Conservation (phyloP, 2,113 vertebrate species). For the Tachuris rubrigastra region DNA sequence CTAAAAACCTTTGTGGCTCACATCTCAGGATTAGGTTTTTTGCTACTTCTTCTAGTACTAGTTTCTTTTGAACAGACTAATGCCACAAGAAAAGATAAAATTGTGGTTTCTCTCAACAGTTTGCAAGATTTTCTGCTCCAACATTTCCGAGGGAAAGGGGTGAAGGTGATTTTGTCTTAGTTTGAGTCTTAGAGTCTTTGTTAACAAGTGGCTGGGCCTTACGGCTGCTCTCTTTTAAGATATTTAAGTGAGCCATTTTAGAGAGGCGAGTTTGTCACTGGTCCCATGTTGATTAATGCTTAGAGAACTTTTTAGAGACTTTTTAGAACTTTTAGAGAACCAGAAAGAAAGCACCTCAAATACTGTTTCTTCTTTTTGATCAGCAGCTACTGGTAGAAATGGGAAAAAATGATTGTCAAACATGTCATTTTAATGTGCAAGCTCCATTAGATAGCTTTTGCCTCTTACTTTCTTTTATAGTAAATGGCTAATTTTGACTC, state of each 20-base stretch:
- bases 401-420: background rate
- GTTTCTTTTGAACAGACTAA: constrained; percentile 10
- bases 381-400: background rate
- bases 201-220: background rate
- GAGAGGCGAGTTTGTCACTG: background rate
- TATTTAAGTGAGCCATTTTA: background rate
- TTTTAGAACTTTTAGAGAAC: no score
- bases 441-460: background rate
- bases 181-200: background rate
- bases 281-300: background rate
- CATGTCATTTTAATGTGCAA: background rate
- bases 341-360: background rate
- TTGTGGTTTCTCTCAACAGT: background rate
- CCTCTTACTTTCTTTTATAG: background rate
- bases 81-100: background rate
- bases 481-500: background rate
- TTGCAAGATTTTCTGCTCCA: background rate
- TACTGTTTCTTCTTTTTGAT: background rate
- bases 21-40: background rate
- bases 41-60: background rate
- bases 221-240: background rate
- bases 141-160: background rate
- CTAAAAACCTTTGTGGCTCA: constrained; percentile 39
- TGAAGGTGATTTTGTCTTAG: background rate
- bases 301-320: no score